Evolutionary conservation across 2,888 invertebrate genomes (phyloP), one percentile per base, ranked within the genome.

Genomic region (Aspidiotus destructor): DNA sequence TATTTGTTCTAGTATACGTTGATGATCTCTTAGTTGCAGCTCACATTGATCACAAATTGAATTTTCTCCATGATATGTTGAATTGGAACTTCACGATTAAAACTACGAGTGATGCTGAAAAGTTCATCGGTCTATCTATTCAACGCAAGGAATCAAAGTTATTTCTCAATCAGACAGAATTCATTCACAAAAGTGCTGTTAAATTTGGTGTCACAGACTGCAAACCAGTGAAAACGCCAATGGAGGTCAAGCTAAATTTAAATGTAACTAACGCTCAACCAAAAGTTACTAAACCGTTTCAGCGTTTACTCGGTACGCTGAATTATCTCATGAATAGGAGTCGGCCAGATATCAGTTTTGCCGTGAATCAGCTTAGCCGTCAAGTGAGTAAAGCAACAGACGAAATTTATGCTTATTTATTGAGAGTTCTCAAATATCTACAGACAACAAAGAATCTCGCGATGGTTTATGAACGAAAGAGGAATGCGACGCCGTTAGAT

Each of bases 241-340:
- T 62, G 62, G 62, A 61, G 2, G 42, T 41, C n/a, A 61, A 61
- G 8, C 15, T 61, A 6, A n/a, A 48, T 48, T n/a, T 48, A 6
- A 13, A 11, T 3, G 48, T 48, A 6, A 48, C 48, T 3, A 48
- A 48, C n/a, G 28, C 28, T 28, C 28, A 28, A 28, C 28, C 28
- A 7, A 58, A 58, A 58, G 11, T 58, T 11, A 41, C 28, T 40
- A 17, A 58, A 8, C n/a, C n/a, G 41, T 62, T 62, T 16, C 44
- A 62, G 8, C n/a, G 17, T 5, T 13, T 62, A 8, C 48, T 62
- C 8, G 60, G 60, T 2, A 13, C 60, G 11, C 6, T 60, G 15
- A 41, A 15, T 60, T 60, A 60, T 7, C 13, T 15, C 1, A 60
- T 41, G 11, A 41, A 60, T 16, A 8, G 41, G 15, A 60, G 41